phyloP scores from a whole-genome alignment of 1,140 invertebrate species.

The Zaprionus ornatus region DNA sequence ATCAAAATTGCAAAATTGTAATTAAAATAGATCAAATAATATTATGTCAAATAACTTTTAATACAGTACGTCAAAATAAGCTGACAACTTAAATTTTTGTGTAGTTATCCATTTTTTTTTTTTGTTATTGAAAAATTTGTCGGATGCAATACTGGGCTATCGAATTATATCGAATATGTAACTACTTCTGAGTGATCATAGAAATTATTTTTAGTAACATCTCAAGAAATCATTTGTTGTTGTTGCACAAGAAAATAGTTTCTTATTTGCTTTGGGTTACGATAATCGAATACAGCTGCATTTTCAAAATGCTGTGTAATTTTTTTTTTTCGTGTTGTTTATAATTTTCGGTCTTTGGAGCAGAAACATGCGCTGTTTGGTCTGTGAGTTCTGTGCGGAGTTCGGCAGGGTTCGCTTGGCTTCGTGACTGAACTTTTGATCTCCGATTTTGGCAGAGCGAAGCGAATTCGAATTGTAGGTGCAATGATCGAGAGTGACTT shows the following conservation, averaged over 20 bases:
- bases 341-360: conserved; percentile 13
- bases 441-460: conserved; percentile 54
- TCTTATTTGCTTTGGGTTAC: background rate
- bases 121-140: background rate
- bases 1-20: background rate
- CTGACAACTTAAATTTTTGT: too few species aligned
- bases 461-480: conserved; percentile 55
- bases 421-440: conserved; percentile 79
- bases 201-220: background rate
- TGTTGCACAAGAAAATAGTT: background rate
- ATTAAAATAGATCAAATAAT: too few species aligned
- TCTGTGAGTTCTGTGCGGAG: conserved; percentile 61
- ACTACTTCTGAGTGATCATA: background rate
- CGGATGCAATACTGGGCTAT: background rate
- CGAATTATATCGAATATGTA: too few species aligned
- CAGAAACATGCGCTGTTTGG: conserved; percentile 50
- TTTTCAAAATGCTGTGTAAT: conserved; percentile 33
- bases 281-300: conserved; percentile 22
- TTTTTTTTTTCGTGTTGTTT: conserved; percentile 40
- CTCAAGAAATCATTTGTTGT: conserved; percentile 3
- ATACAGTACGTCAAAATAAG: too few species aligned
- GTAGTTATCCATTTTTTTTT: too few species aligned
- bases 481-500: conserved; percentile 74
- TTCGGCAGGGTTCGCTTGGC: conserved; percentile 38
- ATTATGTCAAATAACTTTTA: too few species aligned